A percentile compares a stretch with the other conserved stretches of the same genome.
Evolutionary conservation across 2,113 vertebrate genomes (phyloP).

Genomic region (Chionomys nivalis): DNA sequence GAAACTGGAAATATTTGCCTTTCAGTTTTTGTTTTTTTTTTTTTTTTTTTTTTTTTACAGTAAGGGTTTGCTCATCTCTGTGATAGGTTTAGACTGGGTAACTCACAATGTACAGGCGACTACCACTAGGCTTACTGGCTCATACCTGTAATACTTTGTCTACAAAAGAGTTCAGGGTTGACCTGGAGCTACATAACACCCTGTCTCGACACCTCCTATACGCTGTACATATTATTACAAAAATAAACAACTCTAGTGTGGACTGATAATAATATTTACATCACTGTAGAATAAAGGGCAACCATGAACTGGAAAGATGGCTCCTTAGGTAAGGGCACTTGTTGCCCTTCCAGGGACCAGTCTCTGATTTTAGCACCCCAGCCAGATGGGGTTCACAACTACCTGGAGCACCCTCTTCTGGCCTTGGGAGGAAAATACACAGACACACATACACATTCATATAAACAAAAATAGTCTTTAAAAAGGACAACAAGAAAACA

Average conservation of each 20-base stretch:
- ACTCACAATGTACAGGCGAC: neutral
- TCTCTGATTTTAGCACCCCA: neutral
- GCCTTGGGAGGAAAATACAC: neutral
- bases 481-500: neutral
- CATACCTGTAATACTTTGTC: neutral
- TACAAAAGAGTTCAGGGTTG: neutral
- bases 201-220: too few relatives aligned
- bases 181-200: neutral
- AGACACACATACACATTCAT: neutral
- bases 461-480: neutral
- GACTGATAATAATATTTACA: neutral
- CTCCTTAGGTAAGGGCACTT: neutral
- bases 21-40: neutral
- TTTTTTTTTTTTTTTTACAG: neutral
- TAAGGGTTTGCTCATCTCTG: constrained; percentile 2
- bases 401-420: neutral
- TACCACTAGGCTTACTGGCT: neutral
- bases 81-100: neutral
- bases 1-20: constrained; percentile 33
- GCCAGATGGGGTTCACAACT: neutral
- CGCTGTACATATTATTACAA: neutral
- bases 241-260: neutral
- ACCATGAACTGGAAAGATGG: too few relatives aligned
- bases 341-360: neutral
- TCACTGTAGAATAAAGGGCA: neutral